Base-by-base conservation (phyloP, 2,113 vertebrate genomes). In the Brachirus orientalis region DNA sequence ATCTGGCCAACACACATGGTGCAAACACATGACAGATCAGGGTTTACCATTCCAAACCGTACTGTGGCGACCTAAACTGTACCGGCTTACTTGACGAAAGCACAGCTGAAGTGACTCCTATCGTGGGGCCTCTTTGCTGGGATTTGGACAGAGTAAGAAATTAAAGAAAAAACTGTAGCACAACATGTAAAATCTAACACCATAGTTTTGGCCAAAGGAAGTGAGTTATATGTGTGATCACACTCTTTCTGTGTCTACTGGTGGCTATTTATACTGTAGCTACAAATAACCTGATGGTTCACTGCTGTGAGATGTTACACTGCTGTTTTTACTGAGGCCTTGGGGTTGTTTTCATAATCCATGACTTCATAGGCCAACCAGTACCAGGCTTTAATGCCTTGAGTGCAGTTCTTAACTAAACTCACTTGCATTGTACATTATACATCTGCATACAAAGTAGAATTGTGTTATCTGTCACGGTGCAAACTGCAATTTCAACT, bases 381-480 rank as follows among this genome's bases (percentile, higher is more conserved):
- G 18, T 53, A 43, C 44, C 16, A 18, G 16, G 46, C 20, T 22
- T 1, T 10, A 18, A 68, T 53, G 67, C 76, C 79, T 48, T 9
- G 46, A 76, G 63, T 56, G 58, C 37, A 62, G 11, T 54, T 68
- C 60, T 56, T 0, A 20, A 60, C 43, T 61, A 18, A 66, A 68
- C 64, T 19, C 41, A 38, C 54, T 38, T 35, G 50, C 71, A 57
- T 79, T 72, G 43, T 51, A 7, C 28, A 28, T 28, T 28, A 3
- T 28, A 9, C 48, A 68, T 86, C 71, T 80, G 76, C 84, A 86
- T 71, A 51, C 68, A 73, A 63, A 86, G 72, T 38, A 60, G 71
- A 63, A 59, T 68, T 64, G 7, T 64, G 64, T 80, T 55, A 53
- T 50, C 58, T 38, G 20, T 48, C 55, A 22, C 18, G 48, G 64